phyloP scores from a whole-genome alignment of 2,113 vertebrate genomes.

The Neogobius melanostomus region DNA sequence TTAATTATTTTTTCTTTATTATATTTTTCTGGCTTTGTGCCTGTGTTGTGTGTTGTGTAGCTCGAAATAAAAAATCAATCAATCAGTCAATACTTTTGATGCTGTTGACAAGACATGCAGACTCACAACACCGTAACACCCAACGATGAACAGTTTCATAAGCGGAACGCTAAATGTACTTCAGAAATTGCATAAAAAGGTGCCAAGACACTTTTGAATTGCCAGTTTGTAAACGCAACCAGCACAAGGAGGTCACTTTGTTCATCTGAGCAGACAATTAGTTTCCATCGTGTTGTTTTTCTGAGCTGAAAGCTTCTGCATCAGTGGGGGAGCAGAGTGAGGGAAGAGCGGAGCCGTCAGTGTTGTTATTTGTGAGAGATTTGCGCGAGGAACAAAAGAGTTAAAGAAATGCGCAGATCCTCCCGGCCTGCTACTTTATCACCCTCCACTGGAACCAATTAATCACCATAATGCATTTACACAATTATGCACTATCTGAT shows the following conservation, averaged over 20 bases:
- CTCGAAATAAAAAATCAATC: too few species aligned
- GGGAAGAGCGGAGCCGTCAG: conserved; percentile 42
- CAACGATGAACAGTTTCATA: background rate
- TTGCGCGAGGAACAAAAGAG: conserved; percentile 16
- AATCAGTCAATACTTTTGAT: background rate
- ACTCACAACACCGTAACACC: background rate
- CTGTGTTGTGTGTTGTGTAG: too few species aligned
- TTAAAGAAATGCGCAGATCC: conserved; percentile 41
- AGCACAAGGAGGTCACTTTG: conserved; percentile 47
- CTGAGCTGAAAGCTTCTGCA: conserved; percentile 58
- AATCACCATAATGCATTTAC: conserved; percentile 78
- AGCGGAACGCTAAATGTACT: conserved; percentile 10
- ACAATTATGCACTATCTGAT: conserved; percentile 74
- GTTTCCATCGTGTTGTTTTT: conserved; percentile 47
- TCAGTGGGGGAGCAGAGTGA: conserved; percentile 50
- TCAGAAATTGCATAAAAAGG: too few species aligned
- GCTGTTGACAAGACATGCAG: background rate
- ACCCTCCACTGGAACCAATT: conserved; percentile 57
- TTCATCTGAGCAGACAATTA: conserved; percentile 49
- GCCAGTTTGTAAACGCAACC: too few species aligned
- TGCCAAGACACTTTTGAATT: too few species aligned
- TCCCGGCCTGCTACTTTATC: conserved; percentile 60
- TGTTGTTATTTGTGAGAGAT: conserved; percentile 55
- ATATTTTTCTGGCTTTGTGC: too few species aligned
- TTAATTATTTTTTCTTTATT: too few species aligned